Percentiles rank a stretch among this genome's conserved stretches.
phyloP scores from a whole-genome alignment of 1,140 invertebrate genomes.

The Caligus rogercresseyi region DNA sequence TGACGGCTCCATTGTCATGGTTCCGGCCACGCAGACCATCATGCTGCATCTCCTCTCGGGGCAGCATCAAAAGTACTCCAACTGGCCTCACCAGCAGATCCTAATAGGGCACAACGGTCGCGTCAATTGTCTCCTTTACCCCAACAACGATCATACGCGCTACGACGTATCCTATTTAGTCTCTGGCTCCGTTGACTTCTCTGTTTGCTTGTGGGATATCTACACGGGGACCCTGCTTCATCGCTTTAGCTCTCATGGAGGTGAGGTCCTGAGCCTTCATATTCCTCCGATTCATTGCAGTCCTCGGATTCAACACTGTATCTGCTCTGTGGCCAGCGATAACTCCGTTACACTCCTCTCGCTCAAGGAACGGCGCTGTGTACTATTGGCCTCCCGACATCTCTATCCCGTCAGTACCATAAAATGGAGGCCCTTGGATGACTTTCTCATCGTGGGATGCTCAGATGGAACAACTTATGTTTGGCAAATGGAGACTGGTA shows the following conservation, averaged over 20 bases:
- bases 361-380: slow-evolving; percentile 79
- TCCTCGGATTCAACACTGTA: slow-evolving; percentile 77
- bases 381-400: slow-evolving; percentile 85
- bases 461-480: slow-evolving; percentile 94
- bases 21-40: slow-evolving; percentile 84
- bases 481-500: slow-evolving; percentile 98
- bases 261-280: slow-evolving; percentile 32
- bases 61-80: slow-evolving; percentile 66
- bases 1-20: slow-evolving; percentile 91
- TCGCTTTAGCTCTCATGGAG: slow-evolving; percentile 87
- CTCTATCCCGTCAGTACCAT: slow-evolving; percentile 87
- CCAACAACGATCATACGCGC: slow-evolving; percentile 59
- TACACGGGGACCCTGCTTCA: slow-evolving; percentile 73
- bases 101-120: slow-evolving; percentile 74
- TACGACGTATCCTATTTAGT: slow-evolving; percentile 81
- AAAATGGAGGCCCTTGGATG: slow-evolving; percentile 91
- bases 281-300: slow-evolving; percentile 25
- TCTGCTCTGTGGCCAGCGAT: slow-evolving; percentile 91
- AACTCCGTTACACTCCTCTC: slow-evolving; percentile 88
- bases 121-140: slow-evolving; percentile 88
- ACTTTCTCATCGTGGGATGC: slow-evolving; percentile 95
- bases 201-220: slow-evolving; percentile 92
- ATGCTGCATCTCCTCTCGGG: slow-evolving; percentile 81
- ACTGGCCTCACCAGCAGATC: slow-evolving; percentile 74
- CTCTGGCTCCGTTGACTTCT: slow-evolving; percentile 92